phyloP scores from a whole-genome alignment of 2,113 vertebrate species.

The Phaethon lepturus region DNA sequence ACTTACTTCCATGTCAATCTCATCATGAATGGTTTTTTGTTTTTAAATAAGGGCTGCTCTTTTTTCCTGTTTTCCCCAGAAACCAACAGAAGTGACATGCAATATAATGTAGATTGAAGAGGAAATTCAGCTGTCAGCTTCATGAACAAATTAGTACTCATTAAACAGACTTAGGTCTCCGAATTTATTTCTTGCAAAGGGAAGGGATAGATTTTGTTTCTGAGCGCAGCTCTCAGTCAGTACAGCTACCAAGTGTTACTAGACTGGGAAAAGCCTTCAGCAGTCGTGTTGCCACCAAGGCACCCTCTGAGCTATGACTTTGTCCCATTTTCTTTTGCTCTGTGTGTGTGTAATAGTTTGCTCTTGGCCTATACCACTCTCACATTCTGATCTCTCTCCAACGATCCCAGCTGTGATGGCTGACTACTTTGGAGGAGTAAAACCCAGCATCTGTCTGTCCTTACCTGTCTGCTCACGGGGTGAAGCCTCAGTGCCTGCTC shows the following conservation, averaged over 20 bases:
- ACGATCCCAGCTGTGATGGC: not conserved
- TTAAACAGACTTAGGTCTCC: not conserved
- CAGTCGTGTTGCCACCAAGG: fast-evolving
- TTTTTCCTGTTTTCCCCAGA: not conserved
- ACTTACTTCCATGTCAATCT: not conserved
- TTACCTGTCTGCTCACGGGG: not conserved
- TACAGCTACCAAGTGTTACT: not conserved
- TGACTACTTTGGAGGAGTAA: not conserved
- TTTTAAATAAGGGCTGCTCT: not conserved
- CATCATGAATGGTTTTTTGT: not conserved
- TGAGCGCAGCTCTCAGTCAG: not conserved
- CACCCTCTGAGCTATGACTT: fast-evolving
- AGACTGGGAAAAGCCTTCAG: not conserved
- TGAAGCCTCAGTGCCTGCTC: fast-evolving
- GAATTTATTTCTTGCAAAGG: not conserved
- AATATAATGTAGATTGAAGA: constrained; percentile 1
- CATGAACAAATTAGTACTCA: not conserved
- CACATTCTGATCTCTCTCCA: not conserved
- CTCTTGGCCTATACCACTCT: not conserved
- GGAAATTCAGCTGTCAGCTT: not conserved
- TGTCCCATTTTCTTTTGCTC: not conserved
- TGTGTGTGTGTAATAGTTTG: fast-evolving
- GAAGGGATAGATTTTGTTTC: not conserved
- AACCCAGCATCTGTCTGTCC: not conserved
- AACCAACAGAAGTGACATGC: not conserved